phyloP scores from a whole-genome alignment of 2,113 vertebrate species.

The Mohoua ochrocephala region DNA sequence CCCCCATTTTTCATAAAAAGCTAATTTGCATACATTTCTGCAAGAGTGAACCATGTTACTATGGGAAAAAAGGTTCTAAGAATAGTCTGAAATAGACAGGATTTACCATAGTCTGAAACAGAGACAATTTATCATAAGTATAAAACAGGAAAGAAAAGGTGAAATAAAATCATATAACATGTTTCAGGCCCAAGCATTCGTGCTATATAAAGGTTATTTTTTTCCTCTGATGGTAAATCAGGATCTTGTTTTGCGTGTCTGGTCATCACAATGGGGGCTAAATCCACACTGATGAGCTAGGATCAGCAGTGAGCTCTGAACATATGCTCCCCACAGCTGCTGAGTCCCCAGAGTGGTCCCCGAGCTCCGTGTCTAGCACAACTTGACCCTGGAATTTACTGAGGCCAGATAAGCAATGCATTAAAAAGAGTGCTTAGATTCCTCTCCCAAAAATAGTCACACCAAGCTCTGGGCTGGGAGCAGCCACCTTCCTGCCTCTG shows the following conservation, averaged over 20 bases:
- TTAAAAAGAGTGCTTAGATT: neutral
- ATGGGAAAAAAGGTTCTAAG: neutral
- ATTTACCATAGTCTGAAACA: conserved; percentile 40
- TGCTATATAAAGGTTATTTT: neutral
- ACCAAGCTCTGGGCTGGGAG: neutral
- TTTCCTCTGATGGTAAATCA: neutral
- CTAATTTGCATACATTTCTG: conserved; percentile 68
- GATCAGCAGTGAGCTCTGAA: neutral
- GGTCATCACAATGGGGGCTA: neutral
- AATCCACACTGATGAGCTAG: neutral
- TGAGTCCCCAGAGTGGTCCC: neutral
- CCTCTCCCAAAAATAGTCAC: neutral
- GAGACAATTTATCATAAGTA: neutral
- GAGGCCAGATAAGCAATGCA: neutral
- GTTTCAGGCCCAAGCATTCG: neutral
- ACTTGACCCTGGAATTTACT: neutral
- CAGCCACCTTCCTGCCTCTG: neutral
- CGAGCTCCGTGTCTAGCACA: neutral
- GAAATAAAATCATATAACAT: neutral
- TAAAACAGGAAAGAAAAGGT: neutral
- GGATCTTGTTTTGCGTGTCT: neutral
- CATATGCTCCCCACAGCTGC: neutral
- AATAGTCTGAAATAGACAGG: conserved; percentile 40
- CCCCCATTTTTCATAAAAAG: conserved; percentile 66
- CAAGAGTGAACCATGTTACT: conserved; percentile 53